Conservation (phyloP, 2,888 invertebrate genomes). For the Diarsia dahlii region DNA sequence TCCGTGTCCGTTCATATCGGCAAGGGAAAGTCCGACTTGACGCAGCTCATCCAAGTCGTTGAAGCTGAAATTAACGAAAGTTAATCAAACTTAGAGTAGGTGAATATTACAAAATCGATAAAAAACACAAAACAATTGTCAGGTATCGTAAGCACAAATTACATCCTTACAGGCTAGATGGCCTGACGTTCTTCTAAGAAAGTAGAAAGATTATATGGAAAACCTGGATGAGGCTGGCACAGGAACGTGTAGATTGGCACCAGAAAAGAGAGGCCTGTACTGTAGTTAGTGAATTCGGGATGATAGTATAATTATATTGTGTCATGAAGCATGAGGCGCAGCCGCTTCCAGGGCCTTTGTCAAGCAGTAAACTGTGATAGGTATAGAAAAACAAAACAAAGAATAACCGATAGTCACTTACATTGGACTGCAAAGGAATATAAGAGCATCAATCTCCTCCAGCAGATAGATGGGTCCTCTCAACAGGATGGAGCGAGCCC, state of each 20-base stretch:
- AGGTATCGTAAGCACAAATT: neutral
- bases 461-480: constrained; percentile 97
- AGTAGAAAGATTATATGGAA: neutral
- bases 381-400: neutral
- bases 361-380: neutral
- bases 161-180: neutral
- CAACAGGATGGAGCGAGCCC: constrained; percentile 93
- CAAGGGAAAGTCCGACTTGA: constrained; percentile 94
- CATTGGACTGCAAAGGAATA: constrained; percentile 97
- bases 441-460: constrained; percentile 94
- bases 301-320: neutral
- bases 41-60: constrained; percentile 96
- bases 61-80: constrained; percentile 89
- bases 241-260: too few relatives aligned
- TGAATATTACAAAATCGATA: neutral
- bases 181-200: neutral
- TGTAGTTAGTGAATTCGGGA: too few relatives aligned
- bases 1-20: constrained; percentile 96
- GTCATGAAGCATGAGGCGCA: neutral
- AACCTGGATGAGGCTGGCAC: too few relatives aligned
- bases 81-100: neutral
- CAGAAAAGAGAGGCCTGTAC: too few relatives aligned
- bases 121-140: neutral
- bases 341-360: neutral
- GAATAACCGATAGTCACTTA: constrained; percentile 84